Conservation (phyloP, 2,888 invertebrate genomes). For the Apodemia hepburni region DNA sequence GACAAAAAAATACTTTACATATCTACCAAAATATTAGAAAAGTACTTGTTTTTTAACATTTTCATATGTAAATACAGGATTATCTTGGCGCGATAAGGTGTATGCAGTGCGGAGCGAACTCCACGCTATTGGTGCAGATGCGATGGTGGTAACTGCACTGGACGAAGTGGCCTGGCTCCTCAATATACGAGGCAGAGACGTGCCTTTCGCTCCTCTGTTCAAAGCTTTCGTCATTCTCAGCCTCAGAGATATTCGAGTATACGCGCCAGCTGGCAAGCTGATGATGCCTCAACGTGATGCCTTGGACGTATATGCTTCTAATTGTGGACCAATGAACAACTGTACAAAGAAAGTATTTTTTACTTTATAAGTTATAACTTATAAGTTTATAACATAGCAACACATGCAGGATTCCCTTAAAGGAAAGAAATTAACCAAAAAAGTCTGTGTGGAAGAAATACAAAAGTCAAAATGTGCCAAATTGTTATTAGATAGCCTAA, state of each 20-base stretch:
- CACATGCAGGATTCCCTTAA: no score
- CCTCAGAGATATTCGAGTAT: slow-evolving; percentile 83
- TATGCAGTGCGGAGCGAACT: slow-evolving; percentile 83
- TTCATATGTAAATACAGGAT: slow-evolving; percentile 60
- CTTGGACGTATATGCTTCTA: slow-evolving; percentile 64
- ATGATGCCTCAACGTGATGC: slow-evolving; percentile 73
- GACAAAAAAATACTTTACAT: no score
- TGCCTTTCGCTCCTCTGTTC: slow-evolving; percentile 89
- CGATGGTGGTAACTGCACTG: slow-evolving; percentile 90
- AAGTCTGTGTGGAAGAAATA: no score
- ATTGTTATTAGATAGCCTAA: no score
- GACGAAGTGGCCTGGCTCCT: slow-evolving; percentile 93
- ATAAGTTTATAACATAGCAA: no score
- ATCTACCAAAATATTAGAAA: no score
- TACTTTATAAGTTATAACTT: background rate
- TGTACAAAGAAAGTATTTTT: slow-evolving; percentile 53
- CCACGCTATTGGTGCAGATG: slow-evolving; percentile 82
- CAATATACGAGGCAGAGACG: slow-evolving; percentile 92
- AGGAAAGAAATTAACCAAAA: no score
- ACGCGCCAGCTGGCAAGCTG: slow-evolving; percentile 85
- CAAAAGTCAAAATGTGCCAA: no score
- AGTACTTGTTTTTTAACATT: no score
- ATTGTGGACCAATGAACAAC: slow-evolving; percentile 83
- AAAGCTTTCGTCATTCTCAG: slow-evolving; percentile 88
- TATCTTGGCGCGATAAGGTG: slow-evolving; percentile 89